Base-by-base conservation (phyloP, 2,113 vertebrate genomes). In the Hassar affinis region DNA sequence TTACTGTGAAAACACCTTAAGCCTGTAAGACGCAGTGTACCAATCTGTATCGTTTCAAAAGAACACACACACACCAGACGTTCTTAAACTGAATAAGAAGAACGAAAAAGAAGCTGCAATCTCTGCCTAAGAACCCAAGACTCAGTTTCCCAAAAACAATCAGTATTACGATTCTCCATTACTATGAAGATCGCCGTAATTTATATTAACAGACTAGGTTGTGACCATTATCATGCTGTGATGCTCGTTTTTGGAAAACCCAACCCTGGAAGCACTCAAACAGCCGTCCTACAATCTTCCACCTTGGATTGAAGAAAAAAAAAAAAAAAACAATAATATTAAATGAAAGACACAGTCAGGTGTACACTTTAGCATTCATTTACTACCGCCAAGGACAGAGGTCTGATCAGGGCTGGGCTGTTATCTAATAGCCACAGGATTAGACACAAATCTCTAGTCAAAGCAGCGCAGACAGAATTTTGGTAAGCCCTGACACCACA, bases 401-500 rank as follows among this genome's bases (percentile, higher is more conserved):
- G 57, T 62, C 57, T 64, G 33, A 79, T 30, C n/a, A 69, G 56
- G 81, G 68, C 49, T 61, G 71, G 62, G 64, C 72, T 47, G 74
- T 45, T 59, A 87, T 81, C 82, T 76, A 78, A 84, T 18, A 30
- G n/a, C 56, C 82, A 69, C 27, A 64, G 75, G 52, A n/a, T 85
- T 82, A 75, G 57, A 79, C 45, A 66, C 72, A 78, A 66, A 85
- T 74, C 22, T 69, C 66, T 59, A 61, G 20, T 61, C 62, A 54
- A 57, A 68, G 30, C 45, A 4, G n/a, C 25, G 81, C 18, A 82
- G 72, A 52, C 71, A 68, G 22, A 82, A 78, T 68, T 84, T 57
- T 27, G 47, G 33, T 54, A 45, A 57, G 49, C 38, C 62, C 62
- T 30, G 47, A 52, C 76, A 68, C 69, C 79, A 82, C 72, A 82